Conservation (phyloP, 2,888 invertebrate species). For the Mesodorylaimus sp. region DNA sequence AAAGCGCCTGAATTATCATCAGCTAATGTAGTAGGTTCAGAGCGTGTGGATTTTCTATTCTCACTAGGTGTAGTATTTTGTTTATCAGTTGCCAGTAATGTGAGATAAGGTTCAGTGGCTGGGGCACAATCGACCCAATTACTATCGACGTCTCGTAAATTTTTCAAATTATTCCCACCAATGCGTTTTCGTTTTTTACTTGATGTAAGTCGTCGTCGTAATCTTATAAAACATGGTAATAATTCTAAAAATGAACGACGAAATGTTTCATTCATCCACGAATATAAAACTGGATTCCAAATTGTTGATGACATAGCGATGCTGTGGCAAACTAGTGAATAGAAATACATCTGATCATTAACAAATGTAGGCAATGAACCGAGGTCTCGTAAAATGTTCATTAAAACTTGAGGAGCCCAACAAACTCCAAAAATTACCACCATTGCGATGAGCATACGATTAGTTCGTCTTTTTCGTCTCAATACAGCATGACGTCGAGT, state of each 20-base stretch:
- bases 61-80: too few species aligned
- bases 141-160: too few species aligned
- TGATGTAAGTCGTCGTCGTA: too few species aligned
- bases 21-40: too few species aligned
- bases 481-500: slow-evolving; percentile 67
- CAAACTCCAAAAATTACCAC: slow-evolving; percentile 29
- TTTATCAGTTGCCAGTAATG: too few species aligned
- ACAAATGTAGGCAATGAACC: not conserved
- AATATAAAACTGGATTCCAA: slow-evolving; percentile 11
- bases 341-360: slow-evolving; percentile 5
- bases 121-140: too few species aligned
- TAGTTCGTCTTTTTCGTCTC: slow-evolving; percentile 68
- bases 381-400: slow-evolving; percentile 8
- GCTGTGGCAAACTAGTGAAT: slow-evolving; percentile 5
- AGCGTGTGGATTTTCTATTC: too few species aligned
- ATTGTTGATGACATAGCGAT: slow-evolving; percentile 11
- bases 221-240: too few species aligned
- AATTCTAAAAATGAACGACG: not conserved
- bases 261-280: slow-evolving; percentile 1
- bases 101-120: too few species aligned
- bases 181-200: too few species aligned
- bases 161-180: too few species aligned
- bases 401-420: slow-evolving; percentile 2
- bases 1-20: too few species aligned
- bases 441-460: slow-evolving; percentile 91